phyloP scores from a whole-genome alignment of 2,113 vertebrate genomes.

The Platichthys flesus region DNA sequence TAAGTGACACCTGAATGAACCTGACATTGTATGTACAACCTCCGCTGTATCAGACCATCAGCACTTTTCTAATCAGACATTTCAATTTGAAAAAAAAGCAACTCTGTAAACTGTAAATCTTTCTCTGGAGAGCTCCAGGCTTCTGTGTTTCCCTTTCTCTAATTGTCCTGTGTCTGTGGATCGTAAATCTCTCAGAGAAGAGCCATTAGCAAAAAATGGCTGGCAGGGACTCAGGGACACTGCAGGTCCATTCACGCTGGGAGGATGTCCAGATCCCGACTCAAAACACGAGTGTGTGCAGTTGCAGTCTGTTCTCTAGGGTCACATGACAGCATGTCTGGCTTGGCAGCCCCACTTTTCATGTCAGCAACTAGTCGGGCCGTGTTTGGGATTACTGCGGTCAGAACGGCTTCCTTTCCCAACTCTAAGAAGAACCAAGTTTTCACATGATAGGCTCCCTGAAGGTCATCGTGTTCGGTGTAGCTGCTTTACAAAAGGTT shows the following conservation, averaged over 20 bases:
- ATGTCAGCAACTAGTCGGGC: conserved; percentile 55
- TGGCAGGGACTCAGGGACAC: conserved; percentile 59
- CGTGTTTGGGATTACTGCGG: conserved; percentile 52
- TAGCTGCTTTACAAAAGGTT: too few species aligned
- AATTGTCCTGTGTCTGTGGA: conserved; percentile 75
- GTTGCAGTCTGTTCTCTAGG: conserved; percentile 34
- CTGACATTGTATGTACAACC: conserved; percentile 52
- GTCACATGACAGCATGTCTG: conserved; percentile 70
- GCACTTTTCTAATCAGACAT: conserved; percentile 73
- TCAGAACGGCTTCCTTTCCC: conserved; percentile 54
- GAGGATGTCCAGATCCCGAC: conserved; percentile 68
- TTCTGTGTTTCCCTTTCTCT: conserved; percentile 74
- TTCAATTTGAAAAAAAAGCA: conserved; percentile 77
- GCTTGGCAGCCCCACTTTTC: conserved; percentile 51
- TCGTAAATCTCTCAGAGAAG: conserved; percentile 75
- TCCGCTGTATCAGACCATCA: conserved; percentile 59
- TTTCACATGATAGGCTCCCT: conserved; percentile 4
- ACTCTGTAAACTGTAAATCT: conserved; percentile 73
- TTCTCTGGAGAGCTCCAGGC: conserved; percentile 42
- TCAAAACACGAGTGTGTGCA: conserved; percentile 42
- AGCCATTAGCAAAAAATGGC: conserved; percentile 75
- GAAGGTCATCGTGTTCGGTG: conserved; percentile 26
- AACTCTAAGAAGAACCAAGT: conserved; percentile 42
- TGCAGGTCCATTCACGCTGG: conserved; percentile 39
- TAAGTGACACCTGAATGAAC: conserved; percentile 49